phyloP scores from a whole-genome alignment of 2,888 invertebrate genomes.

The Listrodromus nycthemerus region DNA sequence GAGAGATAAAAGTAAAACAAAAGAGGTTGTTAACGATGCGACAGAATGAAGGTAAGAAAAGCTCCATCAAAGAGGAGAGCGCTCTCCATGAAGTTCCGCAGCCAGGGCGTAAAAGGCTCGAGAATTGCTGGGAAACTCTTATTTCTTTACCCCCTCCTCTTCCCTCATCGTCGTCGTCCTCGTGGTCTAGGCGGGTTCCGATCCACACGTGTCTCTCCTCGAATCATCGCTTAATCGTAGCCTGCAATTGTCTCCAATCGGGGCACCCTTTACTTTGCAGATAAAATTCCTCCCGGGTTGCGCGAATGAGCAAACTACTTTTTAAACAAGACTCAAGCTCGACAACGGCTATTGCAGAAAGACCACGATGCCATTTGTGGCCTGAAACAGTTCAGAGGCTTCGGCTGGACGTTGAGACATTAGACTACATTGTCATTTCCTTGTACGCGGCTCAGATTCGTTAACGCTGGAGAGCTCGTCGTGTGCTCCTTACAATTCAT shows the following conservation, averaged over 20 bases:
- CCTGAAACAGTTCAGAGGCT: slow-evolving; percentile 39
- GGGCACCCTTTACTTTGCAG: slow-evolving; percentile 51
- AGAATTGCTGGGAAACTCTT: slow-evolving; percentile 38
- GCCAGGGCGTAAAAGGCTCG: slow-evolving; percentile 62
- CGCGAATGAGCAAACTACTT: slow-evolving; percentile 54
- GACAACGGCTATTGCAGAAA: slow-evolving; percentile 51
- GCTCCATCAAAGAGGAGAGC: slow-evolving; percentile 57
- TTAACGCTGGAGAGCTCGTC: too few relatives aligned
- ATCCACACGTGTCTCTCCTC: slow-evolving; percentile 62
- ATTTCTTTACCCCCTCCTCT: slow-evolving; percentile 44
- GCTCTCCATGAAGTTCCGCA: slow-evolving; percentile 42
- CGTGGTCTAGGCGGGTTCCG: slow-evolving; percentile 38
- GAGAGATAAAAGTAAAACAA: slow-evolving; percentile 58
- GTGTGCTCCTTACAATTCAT: too few relatives aligned
- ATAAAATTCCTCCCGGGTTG: slow-evolving; percentile 47
- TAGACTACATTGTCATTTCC: neutral
- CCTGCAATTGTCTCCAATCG: slow-evolving; percentile 55
- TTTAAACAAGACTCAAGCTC: slow-evolving; percentile 34
- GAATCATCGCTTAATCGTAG: slow-evolving; percentile 70
- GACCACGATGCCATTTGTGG: slow-evolving; percentile 57
- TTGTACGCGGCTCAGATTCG: too few relatives aligned
- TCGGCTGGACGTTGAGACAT: neutral
- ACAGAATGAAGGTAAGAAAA: slow-evolving; percentile 54
- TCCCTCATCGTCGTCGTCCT: neutral
- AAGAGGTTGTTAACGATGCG: slow-evolving; percentile 58